These are phyloP conservation scores for Cosmia pyralina DNA, from an alignment of 2,888 invertebrate genomes.

Conservation along the genomic window DNA sequence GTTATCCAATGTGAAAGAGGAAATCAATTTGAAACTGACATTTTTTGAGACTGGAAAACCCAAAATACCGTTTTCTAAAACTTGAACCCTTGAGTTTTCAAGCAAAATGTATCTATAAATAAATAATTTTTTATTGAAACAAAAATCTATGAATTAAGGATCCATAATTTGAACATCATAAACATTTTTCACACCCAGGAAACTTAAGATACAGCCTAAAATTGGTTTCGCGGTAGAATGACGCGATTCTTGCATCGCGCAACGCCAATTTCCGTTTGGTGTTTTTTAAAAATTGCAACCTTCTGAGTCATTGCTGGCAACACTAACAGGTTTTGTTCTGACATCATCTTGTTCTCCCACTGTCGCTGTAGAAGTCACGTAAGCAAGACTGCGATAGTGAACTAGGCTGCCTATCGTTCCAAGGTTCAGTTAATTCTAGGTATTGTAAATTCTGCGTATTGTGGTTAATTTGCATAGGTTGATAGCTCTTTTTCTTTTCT, in stretches of 20 bases:
- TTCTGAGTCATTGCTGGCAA: slow-evolving; percentile 47
- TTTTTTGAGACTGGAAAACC: not conserved
- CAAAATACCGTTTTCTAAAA: not conserved
- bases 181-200: slow-evolving; percentile 19
- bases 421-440: slow-evolving; percentile 39
- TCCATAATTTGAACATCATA: not conserved
- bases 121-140: too few relatives aligned
- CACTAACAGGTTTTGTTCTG: slow-evolving; percentile 61
- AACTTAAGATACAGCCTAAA: slow-evolving; percentile 29
- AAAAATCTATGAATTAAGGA: not conserved
- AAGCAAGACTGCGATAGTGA: slow-evolving; percentile 35
- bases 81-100: not conserved
- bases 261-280: slow-evolving; percentile 56
- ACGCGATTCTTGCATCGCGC: slow-evolving; percentile 48
- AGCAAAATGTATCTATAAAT: too few relatives aligned
- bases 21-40: not conserved
- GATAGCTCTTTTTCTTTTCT: slow-evolving; percentile 15
- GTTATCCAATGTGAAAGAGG: not conserved
- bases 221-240: slow-evolving; percentile 46
- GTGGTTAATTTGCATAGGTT: slow-evolving; percentile 35
- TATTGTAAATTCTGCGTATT: slow-evolving; percentile 30
- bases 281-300: slow-evolving; percentile 47
- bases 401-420: slow-evolving; percentile 21
- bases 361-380: slow-evolving; percentile 32
- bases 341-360: slow-evolving; percentile 54